phyloP scores from a whole-genome alignment of 1,140 invertebrate genomes.

The Matsumurasca onukii region DNA sequence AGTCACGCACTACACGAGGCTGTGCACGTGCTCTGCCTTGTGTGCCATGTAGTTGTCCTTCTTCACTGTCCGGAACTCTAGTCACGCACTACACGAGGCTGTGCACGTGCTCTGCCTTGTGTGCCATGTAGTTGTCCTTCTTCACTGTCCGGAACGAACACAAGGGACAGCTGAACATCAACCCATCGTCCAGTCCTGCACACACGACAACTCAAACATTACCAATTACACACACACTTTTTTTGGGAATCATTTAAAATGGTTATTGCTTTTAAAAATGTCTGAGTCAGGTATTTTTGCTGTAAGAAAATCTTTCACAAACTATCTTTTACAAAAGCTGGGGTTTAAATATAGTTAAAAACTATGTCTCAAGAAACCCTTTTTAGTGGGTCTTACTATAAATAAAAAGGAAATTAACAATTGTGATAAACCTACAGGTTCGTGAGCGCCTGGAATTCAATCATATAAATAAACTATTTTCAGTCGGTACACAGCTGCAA shows the following conservation, averaged over 20 bases:
- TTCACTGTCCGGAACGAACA: slow-evolving; percentile 54
- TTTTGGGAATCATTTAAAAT: background rate
- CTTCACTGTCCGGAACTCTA: slow-evolving; percentile 53
- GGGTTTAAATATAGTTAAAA: background rate
- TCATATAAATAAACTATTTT: too few relatives aligned
- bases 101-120: slow-evolving; percentile 49
- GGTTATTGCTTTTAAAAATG: slow-evolving; percentile 12
- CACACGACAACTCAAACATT: slow-evolving; percentile 8
- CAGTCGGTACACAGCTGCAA: too few relatives aligned
- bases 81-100: too few relatives aligned
- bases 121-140: slow-evolving; percentile 49
- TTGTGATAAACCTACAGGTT: too few relatives aligned
- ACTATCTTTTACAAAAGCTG: background rate
- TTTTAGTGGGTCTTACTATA: too few relatives aligned
- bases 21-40: slow-evolving; percentile 47
- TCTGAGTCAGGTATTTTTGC: background rate
- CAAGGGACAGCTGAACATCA: slow-evolving; percentile 52
- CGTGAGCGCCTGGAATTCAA: too few relatives aligned
- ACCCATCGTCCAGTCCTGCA: slow-evolving; percentile 45
- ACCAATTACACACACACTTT: background rate
- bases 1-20: too few relatives aligned
- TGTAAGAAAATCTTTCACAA: background rate
- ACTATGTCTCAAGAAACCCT: background rate
- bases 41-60: slow-evolving; percentile 51
- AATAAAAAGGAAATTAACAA: too few relatives aligned